Conservation (phyloP, 2,113 vertebrate genomes). For the Colaptes auratus region DNA sequence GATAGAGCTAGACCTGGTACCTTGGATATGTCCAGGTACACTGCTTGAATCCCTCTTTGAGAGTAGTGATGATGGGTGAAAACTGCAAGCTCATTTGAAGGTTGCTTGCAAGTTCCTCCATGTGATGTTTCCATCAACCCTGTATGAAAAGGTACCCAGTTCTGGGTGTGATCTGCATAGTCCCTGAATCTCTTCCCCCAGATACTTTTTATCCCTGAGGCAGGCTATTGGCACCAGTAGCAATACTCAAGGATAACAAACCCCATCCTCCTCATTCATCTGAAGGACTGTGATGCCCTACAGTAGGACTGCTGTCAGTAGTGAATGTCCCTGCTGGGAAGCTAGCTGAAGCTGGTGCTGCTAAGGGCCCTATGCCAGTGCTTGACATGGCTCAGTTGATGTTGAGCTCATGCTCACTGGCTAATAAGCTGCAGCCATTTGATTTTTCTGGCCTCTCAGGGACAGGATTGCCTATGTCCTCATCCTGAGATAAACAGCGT, state of each 20-base stretch:
- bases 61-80: neutral
- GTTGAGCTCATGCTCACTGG: neutral
- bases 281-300: neutral
- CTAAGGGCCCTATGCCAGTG: rapidly evolving
- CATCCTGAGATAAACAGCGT: neutral
- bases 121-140: neutral
- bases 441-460: neutral
- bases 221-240: neutral
- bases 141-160: neutral
- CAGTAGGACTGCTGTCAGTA: neutral
- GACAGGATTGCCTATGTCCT: neutral
- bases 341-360: neutral
- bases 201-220: neutral
- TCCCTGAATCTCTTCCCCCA: neutral
- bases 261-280: neutral
- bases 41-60: neutral
- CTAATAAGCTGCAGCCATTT: neutral
- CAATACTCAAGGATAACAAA: neutral
- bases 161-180: rapidly evolving
- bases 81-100: neutral
- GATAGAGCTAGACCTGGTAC: neutral
- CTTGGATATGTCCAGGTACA: neutral
- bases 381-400: neutral
- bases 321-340: neutral
- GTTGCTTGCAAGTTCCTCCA: neutral